These are phyloP conservation scores for Sinonovacula constricta DNA, from an alignment of 1,140 invertebrate species.

Conservation along the genomic window DNA sequence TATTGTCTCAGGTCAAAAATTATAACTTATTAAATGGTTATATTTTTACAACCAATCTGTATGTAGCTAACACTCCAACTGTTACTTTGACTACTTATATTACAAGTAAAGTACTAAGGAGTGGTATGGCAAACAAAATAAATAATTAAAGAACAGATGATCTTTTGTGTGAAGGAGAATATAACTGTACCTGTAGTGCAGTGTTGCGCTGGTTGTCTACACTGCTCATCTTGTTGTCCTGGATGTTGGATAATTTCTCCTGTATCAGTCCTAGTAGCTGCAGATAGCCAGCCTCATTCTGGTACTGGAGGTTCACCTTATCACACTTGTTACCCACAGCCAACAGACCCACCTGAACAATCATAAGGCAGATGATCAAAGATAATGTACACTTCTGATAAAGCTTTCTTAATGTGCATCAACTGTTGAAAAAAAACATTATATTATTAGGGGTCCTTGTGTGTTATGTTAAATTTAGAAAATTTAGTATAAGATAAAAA, in stretches of 20 bases:
- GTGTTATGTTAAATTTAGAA: too few relatives aligned
- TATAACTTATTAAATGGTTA: too few relatives aligned
- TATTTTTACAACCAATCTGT: too few relatives aligned
- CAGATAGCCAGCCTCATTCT: slow-evolving; percentile 61
- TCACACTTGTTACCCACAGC: slow-evolving; percentile 64
- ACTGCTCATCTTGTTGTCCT: slow-evolving; percentile 1
- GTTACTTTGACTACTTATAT: too few relatives aligned
- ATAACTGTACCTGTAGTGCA: slow-evolving; percentile 71
- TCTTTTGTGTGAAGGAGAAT: not conserved
- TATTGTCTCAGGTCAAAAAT: too few relatives aligned
- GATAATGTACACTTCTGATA: not conserved
- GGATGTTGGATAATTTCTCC: slow-evolving; percentile 43
- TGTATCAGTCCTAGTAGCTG: slow-evolving; percentile 57
- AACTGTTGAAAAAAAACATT: too few relatives aligned
- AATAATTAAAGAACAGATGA: too few relatives aligned
- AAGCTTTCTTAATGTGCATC: not conserved
- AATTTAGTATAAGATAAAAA: too few relatives aligned
- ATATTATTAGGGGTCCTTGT: too few relatives aligned
- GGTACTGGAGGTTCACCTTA: slow-evolving; percentile 71
- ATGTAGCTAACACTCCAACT: too few relatives aligned
- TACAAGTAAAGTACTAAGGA: too few relatives aligned
- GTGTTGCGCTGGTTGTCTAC: slow-evolving; percentile 53
- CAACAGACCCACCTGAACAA: slow-evolving; percentile 71
- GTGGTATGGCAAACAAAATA: too few relatives aligned
- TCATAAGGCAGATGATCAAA: not conserved